Percentiles rank a stretch among this genome's conserved stretches.
These are phyloP conservation scores for Marasmarcha lunaedactyla DNA, from an alignment of 2,888 invertebrate genomes.

Conservation along the genomic window DNA sequence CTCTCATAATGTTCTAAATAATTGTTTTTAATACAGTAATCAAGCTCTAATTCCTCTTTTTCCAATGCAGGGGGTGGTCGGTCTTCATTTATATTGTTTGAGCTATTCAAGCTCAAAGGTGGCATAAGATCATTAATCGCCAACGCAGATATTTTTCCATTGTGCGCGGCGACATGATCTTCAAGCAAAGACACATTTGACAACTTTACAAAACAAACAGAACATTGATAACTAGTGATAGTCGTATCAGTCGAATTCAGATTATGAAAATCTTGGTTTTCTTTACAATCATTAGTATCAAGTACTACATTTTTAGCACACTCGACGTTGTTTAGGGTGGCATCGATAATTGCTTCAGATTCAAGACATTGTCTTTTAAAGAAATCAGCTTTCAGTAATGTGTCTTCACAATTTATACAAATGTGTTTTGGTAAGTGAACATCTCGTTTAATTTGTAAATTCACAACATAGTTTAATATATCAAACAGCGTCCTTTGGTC, in stretches of 20 bases:
- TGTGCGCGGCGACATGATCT: background rate
- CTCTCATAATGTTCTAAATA: too few species aligned
- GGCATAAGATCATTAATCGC: too few species aligned
- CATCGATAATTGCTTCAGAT: constrained; percentile 23
- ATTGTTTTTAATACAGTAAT: too few species aligned
- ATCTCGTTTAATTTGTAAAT: constrained; percentile 31
- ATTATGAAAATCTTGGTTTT: background rate
- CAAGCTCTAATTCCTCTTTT: too few species aligned
- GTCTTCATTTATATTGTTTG: too few species aligned
- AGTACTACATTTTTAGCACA: background rate
- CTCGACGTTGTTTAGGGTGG: background rate
- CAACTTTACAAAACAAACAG: too few species aligned
- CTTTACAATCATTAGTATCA: background rate
- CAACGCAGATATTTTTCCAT: background rate
- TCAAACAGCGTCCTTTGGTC: constrained; percentile 21
- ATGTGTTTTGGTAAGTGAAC: constrained; percentile 44
- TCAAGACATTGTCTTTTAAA: constrained; percentile 45
- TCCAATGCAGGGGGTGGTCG: too few species aligned
- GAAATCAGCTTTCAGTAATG: constrained; percentile 34
- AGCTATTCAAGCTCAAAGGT: too few species aligned
- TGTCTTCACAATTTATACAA: constrained; percentile 37
- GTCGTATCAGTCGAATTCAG: background rate
- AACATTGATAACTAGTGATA: background rate
- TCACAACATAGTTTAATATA: constrained; percentile 31
- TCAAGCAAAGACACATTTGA: background rate